Conservation (phyloP, 2,797 vertebrate genomes). For the Bufotes viridis region DNA sequence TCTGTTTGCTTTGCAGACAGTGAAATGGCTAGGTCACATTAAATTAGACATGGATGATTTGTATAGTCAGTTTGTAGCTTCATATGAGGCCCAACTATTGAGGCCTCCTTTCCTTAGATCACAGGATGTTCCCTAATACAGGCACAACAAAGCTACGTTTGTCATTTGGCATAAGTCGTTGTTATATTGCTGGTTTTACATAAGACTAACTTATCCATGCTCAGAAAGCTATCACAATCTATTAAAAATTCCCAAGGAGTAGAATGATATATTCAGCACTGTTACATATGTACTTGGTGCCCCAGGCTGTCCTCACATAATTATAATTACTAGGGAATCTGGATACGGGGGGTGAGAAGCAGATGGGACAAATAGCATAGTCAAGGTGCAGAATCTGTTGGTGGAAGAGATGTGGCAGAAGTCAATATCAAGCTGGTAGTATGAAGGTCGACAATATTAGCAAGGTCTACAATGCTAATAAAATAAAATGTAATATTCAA, state of each 20-base stretch:
- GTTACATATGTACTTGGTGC: conserved; percentile 8
- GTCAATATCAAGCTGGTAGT: conserved; percentile 16
- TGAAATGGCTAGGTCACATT: background rate
- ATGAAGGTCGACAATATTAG: conserved; percentile 25
- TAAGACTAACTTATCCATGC: background rate
- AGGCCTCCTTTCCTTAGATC: background rate
- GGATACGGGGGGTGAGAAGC: conserved; percentile 1
- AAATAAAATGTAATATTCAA: background rate
- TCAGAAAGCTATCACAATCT: background rate
- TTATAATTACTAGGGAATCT: conserved; percentile 14
- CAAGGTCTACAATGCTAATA: background rate
- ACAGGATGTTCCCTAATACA: background rate
- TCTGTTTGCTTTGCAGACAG: too few relatives aligned
- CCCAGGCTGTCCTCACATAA: conserved; percentile 8
- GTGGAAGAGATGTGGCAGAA: conserved; percentile 19
- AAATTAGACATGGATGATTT: background rate
- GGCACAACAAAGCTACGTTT: background rate
- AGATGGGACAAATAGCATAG: conserved; percentile 19
- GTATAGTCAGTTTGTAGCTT: too few relatives aligned
- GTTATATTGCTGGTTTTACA: background rate
- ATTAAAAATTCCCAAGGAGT: background rate
- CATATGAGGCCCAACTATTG: background rate
- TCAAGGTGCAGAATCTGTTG: conserved; percentile 20
- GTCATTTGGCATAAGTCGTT: background rate
- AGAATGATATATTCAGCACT: background rate